Percentiles rank a stretch among this genome's conserved stretches.
phyloP scores from a whole-genome alignment of 2,113 vertebrate genomes.

The Maccullochella peelii region DNA sequence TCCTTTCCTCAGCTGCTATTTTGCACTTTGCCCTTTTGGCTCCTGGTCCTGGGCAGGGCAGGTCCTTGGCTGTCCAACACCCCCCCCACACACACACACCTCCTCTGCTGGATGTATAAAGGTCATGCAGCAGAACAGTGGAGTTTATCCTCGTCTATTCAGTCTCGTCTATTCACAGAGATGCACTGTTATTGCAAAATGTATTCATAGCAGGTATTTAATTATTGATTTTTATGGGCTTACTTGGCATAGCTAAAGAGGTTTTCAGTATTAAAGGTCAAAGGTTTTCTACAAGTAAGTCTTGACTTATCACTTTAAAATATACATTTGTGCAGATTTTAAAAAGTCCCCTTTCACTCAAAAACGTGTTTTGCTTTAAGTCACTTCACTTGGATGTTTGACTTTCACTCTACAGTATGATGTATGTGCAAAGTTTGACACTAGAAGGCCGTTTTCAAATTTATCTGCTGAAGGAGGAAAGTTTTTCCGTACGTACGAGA shows the following conservation, averaged over 20 bases:
- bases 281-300: not conserved
- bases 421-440: not conserved
- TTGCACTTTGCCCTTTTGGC: conserved; percentile 75
- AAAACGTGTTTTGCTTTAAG: not conserved
- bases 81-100: too few relatives aligned
- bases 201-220: not conserved
- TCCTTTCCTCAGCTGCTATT: conserved; percentile 16
- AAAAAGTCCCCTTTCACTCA: not conserved
- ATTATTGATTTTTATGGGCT: not conserved
- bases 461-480: not conserved
- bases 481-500: not conserved
- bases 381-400: not conserved
- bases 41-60: conserved; percentile 3
- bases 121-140: not conserved
- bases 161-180: not conserved
- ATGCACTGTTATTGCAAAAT: not conserved
- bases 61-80: conserved; percentile 7
- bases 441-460: not conserved
- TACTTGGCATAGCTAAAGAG: not conserved
- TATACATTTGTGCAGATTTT: too few relatives aligned
- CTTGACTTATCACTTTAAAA: not conserved
- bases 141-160: conserved; percentile 29
- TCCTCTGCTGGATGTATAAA: conserved; percentile 9
- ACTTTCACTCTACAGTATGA: not conserved
- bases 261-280: not conserved